These are phyloP conservation scores for Platygyra sinensis DNA, from an alignment of 64 coral and sea anemone species.

Conservation along the genomic window DNA sequence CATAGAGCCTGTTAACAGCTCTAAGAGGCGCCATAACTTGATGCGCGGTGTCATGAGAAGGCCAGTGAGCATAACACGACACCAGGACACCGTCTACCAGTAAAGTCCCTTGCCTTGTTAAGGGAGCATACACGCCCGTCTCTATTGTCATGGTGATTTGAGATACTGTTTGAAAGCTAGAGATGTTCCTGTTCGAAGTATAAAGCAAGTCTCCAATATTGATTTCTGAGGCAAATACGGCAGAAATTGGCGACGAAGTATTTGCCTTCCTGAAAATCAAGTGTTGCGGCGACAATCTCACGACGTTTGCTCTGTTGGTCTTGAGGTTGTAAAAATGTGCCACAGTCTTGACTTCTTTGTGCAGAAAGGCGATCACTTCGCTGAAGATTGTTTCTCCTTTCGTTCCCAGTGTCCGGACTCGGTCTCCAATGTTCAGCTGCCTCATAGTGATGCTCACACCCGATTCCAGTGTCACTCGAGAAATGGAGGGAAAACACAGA, in stretches of 20 bases:
- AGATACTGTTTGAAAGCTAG: not conserved
- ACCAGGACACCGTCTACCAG: slow-evolving; percentile 74
- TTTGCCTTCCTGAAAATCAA: slow-evolving; percentile 43
- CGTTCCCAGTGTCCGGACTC: slow-evolving; percentile 52
- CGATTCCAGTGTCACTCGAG: slow-evolving; percentile 18
- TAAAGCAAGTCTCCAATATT: slow-evolving; percentile 38
- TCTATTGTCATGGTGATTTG: slow-evolving; percentile 51
- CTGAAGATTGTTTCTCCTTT: slow-evolving; percentile 33
- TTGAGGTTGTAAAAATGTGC: slow-evolving; percentile 37
- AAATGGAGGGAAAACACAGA: slow-evolving; percentile 59
- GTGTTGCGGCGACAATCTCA: slow-evolving; percentile 54
- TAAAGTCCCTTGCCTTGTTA: slow-evolving; percentile 84
- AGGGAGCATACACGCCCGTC: slow-evolving; percentile 79
- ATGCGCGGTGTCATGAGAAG: slow-evolving; percentile 73
- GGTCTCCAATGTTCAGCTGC: slow-evolving; percentile 45
- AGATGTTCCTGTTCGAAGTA: not conserved
- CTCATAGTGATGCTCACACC: slow-evolving; percentile 39
- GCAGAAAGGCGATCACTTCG: slow-evolving; percentile 72
- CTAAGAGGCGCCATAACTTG: slow-evolving; percentile 78
- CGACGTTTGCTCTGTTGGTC: not conserved
- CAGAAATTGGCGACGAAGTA: not conserved
- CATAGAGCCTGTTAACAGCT: not conserved
- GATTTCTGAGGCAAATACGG: slow-evolving; percentile 55
- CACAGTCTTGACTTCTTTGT: not conserved
- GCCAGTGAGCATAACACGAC: slow-evolving; percentile 94